Conservation (phyloP, 2,797 vertebrate species). For the Halcyon chelicuti region DNA sequence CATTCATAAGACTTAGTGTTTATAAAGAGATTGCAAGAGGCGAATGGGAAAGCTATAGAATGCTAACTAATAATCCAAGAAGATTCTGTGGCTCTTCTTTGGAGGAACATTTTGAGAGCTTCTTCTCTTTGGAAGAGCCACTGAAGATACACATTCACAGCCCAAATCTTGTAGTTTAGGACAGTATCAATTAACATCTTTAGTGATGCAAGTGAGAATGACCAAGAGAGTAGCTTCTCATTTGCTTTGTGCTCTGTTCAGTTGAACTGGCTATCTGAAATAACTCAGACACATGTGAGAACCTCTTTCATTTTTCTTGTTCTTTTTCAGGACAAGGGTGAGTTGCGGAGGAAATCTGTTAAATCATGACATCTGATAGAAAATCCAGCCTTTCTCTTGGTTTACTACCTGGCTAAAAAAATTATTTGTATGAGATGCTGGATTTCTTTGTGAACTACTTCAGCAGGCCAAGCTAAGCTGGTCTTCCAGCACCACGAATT, state of each 20-base stretch:
- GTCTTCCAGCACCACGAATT: slow-evolving; percentile 32
- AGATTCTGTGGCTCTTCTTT: not conserved
- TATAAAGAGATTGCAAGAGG: not conserved
- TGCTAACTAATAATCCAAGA: not conserved
- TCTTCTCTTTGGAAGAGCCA: not conserved
- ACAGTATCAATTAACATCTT: not conserved
- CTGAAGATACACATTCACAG: not conserved
- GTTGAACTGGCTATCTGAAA: not conserved
- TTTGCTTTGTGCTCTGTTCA: not conserved
- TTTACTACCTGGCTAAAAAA: slow-evolving; percentile 37
- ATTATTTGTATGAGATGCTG: slow-evolving; percentile 30
- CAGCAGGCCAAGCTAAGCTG: not conserved
- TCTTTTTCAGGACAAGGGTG: not conserved
- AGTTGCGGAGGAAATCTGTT: not conserved
- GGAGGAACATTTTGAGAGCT: not conserved
- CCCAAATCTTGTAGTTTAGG: not conserved
- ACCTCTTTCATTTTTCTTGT: not conserved
- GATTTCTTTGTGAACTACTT: slow-evolving; percentile 9
- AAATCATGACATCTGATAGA: not conserved
- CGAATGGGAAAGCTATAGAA: not conserved
- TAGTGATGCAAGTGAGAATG: not conserved
- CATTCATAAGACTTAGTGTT: not conserved
- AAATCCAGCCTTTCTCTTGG: not conserved
- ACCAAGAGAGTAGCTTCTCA: not conserved
- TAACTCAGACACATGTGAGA: not conserved